phyloP scores from a whole-genome alignment of 2,797 vertebrate genomes.

The Cirrhinus molitorella region DNA sequence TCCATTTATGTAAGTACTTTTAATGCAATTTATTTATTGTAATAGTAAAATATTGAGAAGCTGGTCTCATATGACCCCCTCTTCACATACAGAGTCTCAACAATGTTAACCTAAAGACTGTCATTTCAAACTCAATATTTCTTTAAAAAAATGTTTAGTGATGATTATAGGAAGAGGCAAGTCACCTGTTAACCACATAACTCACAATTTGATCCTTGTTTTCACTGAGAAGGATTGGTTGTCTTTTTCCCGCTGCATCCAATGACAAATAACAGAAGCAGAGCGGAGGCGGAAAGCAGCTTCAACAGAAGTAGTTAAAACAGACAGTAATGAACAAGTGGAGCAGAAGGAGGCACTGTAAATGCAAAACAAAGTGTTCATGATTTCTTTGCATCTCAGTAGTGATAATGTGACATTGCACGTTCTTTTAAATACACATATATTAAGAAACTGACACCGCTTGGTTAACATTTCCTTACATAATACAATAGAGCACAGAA shows the following conservation, averaged over 20 bases:
- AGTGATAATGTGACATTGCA: neutral
- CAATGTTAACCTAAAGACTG: slow-evolving; percentile 65
- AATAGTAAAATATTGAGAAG: slow-evolving; percentile 90
- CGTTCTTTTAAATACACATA: too few species aligned
- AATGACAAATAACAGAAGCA: slow-evolving; percentile 88
- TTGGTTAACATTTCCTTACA: neutral
- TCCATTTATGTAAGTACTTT: slow-evolving; percentile 75
- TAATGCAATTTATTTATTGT: neutral
- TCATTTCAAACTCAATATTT: too few species aligned
- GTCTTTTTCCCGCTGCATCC: slow-evolving; percentile 95
- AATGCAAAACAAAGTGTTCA: slow-evolving; percentile 39
- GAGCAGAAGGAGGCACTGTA: slow-evolving; percentile 37
- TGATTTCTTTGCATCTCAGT: neutral
- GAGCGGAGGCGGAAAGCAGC: slow-evolving; percentile 76
- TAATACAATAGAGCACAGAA: neutral
- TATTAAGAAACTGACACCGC: neutral
- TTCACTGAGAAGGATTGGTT: slow-evolving; percentile 85
- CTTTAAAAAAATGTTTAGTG: neutral
- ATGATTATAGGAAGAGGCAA: neutral
- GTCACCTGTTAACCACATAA: neutral
- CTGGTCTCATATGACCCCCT: slow-evolving; percentile 90
- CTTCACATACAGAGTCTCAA: slow-evolving; percentile 83
- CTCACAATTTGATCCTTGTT: neutral
- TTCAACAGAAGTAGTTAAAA: slow-evolving; percentile 19
- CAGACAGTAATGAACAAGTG: slow-evolving; percentile 48